Evolutionary conservation across 2,888 invertebrate species (phyloP).

Genomic region (Nezara viridula): DNA sequence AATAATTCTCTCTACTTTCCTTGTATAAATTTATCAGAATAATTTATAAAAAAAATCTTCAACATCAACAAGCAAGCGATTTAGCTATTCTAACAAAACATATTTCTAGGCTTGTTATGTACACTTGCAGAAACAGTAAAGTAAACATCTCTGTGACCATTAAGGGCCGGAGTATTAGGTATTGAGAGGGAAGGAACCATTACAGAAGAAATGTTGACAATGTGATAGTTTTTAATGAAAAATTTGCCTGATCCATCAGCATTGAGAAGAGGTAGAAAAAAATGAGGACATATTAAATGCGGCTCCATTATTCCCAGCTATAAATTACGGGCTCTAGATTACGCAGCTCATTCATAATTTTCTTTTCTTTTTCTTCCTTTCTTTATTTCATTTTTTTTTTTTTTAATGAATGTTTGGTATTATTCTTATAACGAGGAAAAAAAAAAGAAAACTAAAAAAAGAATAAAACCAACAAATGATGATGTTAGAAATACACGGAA

Average conservation of each 20-base stretch:
- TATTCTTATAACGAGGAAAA: background rate
- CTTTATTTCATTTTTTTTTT: background rate
- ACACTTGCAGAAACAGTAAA: no score
- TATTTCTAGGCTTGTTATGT: no score
- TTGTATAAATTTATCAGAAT: no score
- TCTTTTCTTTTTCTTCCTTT: background rate
- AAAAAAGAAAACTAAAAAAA: background rate
- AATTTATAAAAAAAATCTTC: no score
- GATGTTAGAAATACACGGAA: no score
- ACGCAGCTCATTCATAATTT: constrained; percentile 3
- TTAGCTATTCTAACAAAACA: no score
- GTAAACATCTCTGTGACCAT: no score
- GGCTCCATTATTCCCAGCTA: background rate
- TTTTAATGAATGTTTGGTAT: background rate
- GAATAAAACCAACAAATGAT: background rate
- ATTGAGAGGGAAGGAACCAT: background rate
- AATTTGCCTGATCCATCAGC: background rate
- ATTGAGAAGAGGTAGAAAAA: background rate
- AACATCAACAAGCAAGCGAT: no score
- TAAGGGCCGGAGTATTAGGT: no score
- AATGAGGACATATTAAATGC: constrained; percentile 23
- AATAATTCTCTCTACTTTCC: no score
- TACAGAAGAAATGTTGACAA: background rate
- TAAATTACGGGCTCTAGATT: constrained; percentile 4
- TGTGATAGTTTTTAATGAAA: background rate